Evolutionary conservation across 2,888 invertebrate species (phyloP).

Genomic region (Heliconius ismenius): DNA sequence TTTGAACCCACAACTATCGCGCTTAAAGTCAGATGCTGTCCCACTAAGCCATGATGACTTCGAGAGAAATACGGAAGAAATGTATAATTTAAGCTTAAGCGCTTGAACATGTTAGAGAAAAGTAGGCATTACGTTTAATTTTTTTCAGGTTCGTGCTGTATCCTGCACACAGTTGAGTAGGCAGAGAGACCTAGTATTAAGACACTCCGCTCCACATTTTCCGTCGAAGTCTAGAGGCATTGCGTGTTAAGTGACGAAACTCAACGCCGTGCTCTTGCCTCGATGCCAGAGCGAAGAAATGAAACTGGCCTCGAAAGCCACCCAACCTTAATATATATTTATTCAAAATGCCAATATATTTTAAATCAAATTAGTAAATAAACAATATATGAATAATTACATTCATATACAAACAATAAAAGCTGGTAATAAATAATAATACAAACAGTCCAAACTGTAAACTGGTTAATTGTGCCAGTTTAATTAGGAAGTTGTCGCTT

Average conservation of each 20-base stretch:
- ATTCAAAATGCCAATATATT: background rate
- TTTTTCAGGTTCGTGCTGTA: too few relatives aligned
- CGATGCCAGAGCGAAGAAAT: too few relatives aligned
- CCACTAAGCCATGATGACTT: too few relatives aligned
- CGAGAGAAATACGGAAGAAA: background rate
- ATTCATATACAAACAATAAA: slow-evolving; percentile 9
- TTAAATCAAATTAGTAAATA: background rate
- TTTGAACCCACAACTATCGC: background rate
- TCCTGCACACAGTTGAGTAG: too few relatives aligned
- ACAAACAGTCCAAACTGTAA: slow-evolving; percentile 34
- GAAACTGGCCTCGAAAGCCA: too few relatives aligned
- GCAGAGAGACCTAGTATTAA: too few relatives aligned
- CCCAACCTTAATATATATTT: background rate
- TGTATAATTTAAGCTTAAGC: background rate
- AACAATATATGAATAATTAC: slow-evolving; percentile 6
- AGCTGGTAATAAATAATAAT: slow-evolving; percentile 16
- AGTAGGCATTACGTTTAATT: background rate
- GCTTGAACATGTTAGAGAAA: background rate
- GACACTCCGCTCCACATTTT: too few relatives aligned
- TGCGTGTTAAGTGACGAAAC: too few relatives aligned
- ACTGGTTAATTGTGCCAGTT: slow-evolving; percentile 67
- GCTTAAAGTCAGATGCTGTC: too few relatives aligned
- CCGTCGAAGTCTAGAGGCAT: too few relatives aligned
- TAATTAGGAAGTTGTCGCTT: slow-evolving; percentile 76
- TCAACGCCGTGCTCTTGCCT: too few relatives aligned